These are phyloP conservation scores for Euclidia mi DNA, from an alignment of 2,888 invertebrate genomes.

Conservation along the genomic window DNA sequence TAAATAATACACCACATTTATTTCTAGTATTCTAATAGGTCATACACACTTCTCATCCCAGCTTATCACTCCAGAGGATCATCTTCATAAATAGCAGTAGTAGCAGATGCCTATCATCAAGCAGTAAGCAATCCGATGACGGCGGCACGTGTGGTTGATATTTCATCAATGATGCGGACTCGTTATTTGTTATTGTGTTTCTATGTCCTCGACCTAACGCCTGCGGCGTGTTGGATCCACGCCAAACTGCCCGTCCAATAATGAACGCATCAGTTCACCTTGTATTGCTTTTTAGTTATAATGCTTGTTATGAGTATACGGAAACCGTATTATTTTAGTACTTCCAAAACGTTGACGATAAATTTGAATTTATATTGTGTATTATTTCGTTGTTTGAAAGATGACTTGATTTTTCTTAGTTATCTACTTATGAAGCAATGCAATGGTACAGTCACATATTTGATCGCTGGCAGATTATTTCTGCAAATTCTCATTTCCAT, in stretches of 20 bases:
- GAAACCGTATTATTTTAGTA: not conserved
- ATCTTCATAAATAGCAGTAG: no score
- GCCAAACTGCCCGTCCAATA: constrained; percentile 45
- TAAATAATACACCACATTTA: no score
- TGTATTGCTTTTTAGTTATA: constrained; percentile 22
- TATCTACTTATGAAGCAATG: no score
- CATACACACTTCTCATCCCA: no score
- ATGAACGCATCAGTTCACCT: constrained; percentile 37
- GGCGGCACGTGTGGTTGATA: constrained; percentile 13
- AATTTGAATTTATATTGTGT: no score
- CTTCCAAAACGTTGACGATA: not conserved
- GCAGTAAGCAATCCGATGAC: not conserved
- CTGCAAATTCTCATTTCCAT: no score
- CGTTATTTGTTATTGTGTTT: constrained; percentile 47
- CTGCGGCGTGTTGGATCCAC: constrained; percentile 36
- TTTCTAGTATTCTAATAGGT: no score
- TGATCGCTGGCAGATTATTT: no score
- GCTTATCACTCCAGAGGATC: no score
- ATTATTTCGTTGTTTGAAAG: no score
- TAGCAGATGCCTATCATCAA: no score
- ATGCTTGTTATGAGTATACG: constrained; percentile 16
- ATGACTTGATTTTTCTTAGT: not conserved
- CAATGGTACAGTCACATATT: no score
- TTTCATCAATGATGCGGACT: constrained; percentile 36
- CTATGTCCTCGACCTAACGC: constrained; percentile 57